phyloP scores from a whole-genome alignment of 2,888 invertebrate species.

The Tiliacea aurago region DNA sequence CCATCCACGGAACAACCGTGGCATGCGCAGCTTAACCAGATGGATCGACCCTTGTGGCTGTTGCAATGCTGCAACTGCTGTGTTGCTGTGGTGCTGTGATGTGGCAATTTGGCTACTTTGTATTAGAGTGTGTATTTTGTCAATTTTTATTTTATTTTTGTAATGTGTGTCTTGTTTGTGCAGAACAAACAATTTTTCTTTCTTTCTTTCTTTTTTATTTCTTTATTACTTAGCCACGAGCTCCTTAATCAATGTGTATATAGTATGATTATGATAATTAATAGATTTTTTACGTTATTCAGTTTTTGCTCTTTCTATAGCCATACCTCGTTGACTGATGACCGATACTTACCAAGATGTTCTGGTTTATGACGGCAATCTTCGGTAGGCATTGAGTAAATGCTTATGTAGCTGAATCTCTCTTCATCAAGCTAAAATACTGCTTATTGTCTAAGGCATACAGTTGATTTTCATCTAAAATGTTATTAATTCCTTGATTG shows the following conservation, averaged over 20 bases:
- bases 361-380: constrained; percentile 80
- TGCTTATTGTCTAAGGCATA: constrained; percentile 47
- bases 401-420: constrained; percentile 66
- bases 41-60: no score
- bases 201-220: no score
- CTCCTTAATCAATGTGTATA: background rate
- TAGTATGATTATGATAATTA: background rate
- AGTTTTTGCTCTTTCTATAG: constrained; percentile 46
- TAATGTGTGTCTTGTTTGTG: no score
- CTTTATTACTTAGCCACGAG: no score
- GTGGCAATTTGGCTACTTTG: no score
- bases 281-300: background rate
- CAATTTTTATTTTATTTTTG: no score
- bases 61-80: no score
- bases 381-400: constrained; percentile 74
- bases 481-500: constrained; percentile 70
- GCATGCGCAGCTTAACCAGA: no score
- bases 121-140: no score
- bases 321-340: constrained; percentile 71
- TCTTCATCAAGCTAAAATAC: constrained; percentile 52
- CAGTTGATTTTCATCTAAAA: constrained; percentile 46
- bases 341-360: constrained; percentile 78
- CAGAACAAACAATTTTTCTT: no score
- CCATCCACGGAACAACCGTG: no score
- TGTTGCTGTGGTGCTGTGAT: no score